phyloP scores from a whole-genome alignment of 2,797 vertebrate species.

The Chiloscyllium punctatum region DNA sequence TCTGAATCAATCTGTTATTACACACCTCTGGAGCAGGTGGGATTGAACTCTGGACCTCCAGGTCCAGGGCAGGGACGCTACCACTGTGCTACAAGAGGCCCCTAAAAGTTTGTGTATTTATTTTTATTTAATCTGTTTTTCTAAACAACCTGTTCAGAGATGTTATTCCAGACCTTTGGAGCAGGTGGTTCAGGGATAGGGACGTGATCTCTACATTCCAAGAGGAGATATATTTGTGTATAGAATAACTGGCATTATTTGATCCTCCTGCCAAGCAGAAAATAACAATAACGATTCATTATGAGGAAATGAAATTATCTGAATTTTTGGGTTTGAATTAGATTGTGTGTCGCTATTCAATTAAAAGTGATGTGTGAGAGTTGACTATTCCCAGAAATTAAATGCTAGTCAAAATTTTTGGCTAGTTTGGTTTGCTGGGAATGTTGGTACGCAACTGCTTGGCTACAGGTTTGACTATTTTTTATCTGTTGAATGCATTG shows the following conservation, averaged over 20 bases:
- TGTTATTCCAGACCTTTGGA: no score
- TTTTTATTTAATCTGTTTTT: no score
- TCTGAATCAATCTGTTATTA: no score
- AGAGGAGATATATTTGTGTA: not conserved
- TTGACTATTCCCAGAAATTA: not conserved
- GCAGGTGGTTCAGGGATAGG: no score
- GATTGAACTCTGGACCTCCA: no score
- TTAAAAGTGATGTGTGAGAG: not conserved
- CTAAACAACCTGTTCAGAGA: no score
- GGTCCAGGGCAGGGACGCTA: no score
- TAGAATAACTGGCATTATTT: not conserved
- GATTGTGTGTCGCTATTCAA: not conserved
- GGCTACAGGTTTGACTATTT: not conserved
- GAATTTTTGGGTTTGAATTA: not conserved
- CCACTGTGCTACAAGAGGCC: no score
- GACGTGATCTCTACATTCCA: no score
- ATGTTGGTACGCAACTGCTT: not conserved
- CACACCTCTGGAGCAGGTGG: no score
- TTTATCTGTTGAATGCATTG: not conserved
- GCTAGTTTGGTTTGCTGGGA: not conserved
- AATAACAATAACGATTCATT: not conserved
- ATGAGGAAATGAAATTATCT: not conserved
- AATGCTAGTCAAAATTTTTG: not conserved
- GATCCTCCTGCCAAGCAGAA: not conserved
- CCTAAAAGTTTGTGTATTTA: no score